phyloP scores from a whole-genome alignment of 1,140 invertebrate species.

The Harpegnathos saltator region DNA sequence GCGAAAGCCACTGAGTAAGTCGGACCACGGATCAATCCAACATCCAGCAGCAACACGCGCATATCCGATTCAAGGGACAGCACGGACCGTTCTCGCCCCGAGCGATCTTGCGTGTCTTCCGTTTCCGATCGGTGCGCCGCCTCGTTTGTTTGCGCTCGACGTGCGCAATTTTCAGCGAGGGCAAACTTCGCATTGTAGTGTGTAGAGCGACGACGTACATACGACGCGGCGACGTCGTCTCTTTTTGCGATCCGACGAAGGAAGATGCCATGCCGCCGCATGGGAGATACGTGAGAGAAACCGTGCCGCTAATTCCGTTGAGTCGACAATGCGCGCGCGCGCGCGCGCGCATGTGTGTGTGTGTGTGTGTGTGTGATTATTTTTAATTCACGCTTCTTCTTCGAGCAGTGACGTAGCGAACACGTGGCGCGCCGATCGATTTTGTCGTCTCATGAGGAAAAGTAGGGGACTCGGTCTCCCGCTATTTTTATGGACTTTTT shows the following conservation, averaged over 20 bases:
- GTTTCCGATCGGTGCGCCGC: neutral
- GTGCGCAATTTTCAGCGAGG: too few relatives aligned
- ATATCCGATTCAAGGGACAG: conserved; percentile 73
- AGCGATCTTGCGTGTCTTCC: neutral
- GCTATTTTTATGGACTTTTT: conserved; percentile 54
- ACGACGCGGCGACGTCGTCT: too few relatives aligned
- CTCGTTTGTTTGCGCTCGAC: conserved; percentile 24
- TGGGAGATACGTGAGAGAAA: conserved; percentile 24
- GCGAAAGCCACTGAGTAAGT: conserved; percentile 99
- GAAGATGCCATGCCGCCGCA: too few relatives aligned
- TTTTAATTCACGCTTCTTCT: conserved; percentile 57
- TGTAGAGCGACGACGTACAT: too few relatives aligned
- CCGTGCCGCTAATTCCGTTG: conserved; percentile 39
- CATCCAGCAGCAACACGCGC: conserved; percentile 69
- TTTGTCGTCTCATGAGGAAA: conserved; percentile 46
- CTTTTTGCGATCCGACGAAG: too few relatives aligned
- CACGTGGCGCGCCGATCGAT: conserved; percentile 54
- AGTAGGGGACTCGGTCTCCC: conserved; percentile 32
- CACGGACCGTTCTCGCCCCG: neutral
- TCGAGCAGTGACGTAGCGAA: conserved; percentile 46
- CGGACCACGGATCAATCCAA: conserved; percentile 83
- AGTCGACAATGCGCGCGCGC: conserved; percentile 31
- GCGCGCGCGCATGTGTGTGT: too few relatives aligned
- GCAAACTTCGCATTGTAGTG: too few relatives aligned
- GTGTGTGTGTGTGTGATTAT: too few relatives aligned